These are phyloP conservation scores for Bagarius yarrelli DNA, from an alignment of 2,113 vertebrate genomes.

Conservation along the genomic window DNA sequence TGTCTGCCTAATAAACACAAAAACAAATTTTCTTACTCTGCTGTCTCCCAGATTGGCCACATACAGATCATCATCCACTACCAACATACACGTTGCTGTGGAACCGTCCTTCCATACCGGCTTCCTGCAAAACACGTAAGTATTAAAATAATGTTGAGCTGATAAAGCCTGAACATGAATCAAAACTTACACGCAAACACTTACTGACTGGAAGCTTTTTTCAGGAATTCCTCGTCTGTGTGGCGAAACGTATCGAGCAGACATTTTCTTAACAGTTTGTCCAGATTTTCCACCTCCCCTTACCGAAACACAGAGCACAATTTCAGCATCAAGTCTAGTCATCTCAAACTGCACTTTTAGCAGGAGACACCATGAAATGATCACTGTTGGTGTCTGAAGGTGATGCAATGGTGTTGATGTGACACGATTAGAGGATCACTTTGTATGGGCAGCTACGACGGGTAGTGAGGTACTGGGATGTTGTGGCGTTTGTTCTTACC, in stretches of 20 bases:
- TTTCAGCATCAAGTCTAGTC: not conserved
- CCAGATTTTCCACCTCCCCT: constrained; percentile 84
- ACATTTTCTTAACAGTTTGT: constrained; percentile 89
- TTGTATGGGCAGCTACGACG: too few species aligned
- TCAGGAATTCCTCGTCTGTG: constrained; percentile 94
- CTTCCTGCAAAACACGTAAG: constrained; percentile 75
- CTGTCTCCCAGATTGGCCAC: constrained; percentile 96
- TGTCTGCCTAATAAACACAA: not conserved
- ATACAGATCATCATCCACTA: constrained; percentile 84
- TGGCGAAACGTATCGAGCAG: constrained; percentile 90
- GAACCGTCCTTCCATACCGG: constrained; percentile 96
- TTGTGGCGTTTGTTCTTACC: too few species aligned
- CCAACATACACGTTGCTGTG: constrained; percentile 90
- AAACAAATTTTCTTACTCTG: constrained; percentile 74
- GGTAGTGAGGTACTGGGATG: too few species aligned
- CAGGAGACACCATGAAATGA: too few species aligned
- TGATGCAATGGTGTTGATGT: too few species aligned
- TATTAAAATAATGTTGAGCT: too few species aligned
- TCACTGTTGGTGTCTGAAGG: too few species aligned
- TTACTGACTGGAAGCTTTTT: constrained; percentile 95
- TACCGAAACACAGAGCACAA: constrained; percentile 3
- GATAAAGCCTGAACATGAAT: not conserved
- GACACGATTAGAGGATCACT: too few species aligned
- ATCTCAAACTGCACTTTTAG: too few species aligned
- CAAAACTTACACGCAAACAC: constrained; percentile 52